Conservation (phyloP, 2,797 vertebrate genomes). For the Rallus crepitans region DNA sequence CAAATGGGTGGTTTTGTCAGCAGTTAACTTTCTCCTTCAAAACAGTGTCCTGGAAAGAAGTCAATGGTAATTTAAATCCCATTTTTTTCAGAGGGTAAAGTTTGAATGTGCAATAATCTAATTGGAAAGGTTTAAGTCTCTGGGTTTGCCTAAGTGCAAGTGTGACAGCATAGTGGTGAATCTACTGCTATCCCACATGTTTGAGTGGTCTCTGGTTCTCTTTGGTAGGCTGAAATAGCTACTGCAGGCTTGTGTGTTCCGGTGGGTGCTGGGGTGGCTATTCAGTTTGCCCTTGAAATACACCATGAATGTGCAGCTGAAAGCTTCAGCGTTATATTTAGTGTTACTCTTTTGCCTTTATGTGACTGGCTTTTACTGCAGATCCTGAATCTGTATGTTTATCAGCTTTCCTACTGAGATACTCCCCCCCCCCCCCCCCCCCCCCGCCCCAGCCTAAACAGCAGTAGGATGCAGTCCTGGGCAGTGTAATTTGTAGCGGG, state of each 20-base stretch:
- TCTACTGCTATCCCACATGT: not conserved
- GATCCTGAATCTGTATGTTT: not conserved
- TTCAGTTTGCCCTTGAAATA: not conserved
- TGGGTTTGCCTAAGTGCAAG: not conserved
- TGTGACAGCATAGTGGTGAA: not conserved
- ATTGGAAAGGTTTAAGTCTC: not conserved
- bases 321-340: not conserved
- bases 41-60: not conserved
- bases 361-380: not conserved
- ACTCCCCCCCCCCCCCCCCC: too few relatives aligned
- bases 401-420: not conserved
- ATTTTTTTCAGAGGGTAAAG: not conserved
- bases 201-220: not conserved
- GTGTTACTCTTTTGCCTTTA: not conserved
- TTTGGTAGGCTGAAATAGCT: accelerated
- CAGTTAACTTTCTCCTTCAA: not conserved
- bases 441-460: not conserved
- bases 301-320: not conserved
- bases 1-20: not conserved
- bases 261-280: not conserved
- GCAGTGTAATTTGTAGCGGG: not conserved
- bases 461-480: accelerated
- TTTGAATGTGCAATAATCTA: not conserved
- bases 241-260: too few relatives aligned
- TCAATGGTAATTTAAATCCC: not conserved